Conservation (phyloP, 2,888 invertebrate genomes). For the Frankliniella fusca region DNA sequence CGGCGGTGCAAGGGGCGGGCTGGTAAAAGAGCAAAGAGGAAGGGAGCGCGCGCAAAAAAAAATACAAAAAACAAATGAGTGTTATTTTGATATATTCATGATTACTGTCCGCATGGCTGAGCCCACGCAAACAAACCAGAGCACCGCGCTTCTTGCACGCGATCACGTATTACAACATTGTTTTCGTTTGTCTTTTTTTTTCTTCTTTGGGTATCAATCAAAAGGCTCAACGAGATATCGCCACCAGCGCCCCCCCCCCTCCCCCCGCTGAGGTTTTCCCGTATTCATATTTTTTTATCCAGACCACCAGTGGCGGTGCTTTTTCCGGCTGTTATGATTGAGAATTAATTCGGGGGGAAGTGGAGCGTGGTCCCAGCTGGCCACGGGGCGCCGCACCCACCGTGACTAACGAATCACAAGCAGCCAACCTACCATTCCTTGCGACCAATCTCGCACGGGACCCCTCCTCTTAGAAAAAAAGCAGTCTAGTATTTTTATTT, state of each 20-base stretch:
- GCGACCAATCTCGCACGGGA: background rate
- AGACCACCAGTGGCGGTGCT: background rate
- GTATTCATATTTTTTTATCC: background rate
- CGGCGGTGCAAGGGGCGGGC: too few relatives aligned
- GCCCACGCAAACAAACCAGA: constrained; percentile 9
- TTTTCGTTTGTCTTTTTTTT: constrained; percentile 4
- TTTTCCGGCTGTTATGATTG: constrained; percentile 19
- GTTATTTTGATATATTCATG: constrained; percentile 21
- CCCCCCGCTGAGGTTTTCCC: background rate
- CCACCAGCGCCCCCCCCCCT: background rate
- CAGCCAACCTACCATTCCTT: background rate
- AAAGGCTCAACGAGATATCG: background rate
- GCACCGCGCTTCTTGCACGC: background rate
- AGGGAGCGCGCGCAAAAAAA: background rate
- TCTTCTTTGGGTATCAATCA: constrained; percentile 9
- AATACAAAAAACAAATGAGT: constrained; percentile 3
- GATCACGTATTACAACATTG: background rate
- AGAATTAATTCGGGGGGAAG: constrained; percentile 7
- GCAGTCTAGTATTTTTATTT: background rate
- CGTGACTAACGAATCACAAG: constrained; percentile 6
- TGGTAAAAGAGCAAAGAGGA: background rate
- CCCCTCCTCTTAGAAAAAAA: background rate
- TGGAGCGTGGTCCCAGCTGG: constrained; percentile 21
- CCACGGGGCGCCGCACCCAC: background rate
- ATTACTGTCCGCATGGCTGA: background rate